Conservation (phyloP, 2,113 vertebrate genomes). For the Alouatta palliata region DNA sequence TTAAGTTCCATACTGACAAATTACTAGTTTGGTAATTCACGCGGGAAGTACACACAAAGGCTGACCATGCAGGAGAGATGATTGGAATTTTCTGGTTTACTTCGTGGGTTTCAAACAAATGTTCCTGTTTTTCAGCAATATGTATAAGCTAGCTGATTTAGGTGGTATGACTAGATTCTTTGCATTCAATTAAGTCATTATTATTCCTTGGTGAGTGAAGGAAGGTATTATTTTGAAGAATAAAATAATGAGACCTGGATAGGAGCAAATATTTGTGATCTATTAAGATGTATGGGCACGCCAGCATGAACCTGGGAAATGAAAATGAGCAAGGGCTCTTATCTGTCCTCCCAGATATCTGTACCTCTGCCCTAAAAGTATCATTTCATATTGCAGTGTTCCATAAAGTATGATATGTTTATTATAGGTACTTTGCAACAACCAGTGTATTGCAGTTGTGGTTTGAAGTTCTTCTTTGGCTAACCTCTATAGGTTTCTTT, state of each 20-base stretch:
- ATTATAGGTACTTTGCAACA: neutral
- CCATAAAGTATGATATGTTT: neutral
- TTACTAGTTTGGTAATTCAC: conserved; percentile 30
- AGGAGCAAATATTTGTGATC: neutral
- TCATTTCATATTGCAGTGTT: neutral
- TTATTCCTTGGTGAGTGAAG: conserved; percentile 5
- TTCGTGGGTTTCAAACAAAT: conserved; percentile 36
- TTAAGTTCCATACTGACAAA: conserved; percentile 48
- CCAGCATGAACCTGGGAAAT: neutral
- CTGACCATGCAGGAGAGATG: neutral
- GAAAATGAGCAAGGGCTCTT: neutral
- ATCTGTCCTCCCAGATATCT: neutral
- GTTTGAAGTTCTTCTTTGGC: neutral
- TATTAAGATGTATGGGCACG: neutral
- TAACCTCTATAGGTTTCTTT: conserved; percentile 22
- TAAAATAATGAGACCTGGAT: conserved; percentile 37
- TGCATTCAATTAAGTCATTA: conserved; percentile 13
- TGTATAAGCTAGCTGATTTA: neutral
- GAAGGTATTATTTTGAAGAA: conserved; percentile 29
- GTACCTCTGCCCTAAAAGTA: neutral
- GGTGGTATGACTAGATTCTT: neutral
- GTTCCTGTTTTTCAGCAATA: conserved; percentile 56
- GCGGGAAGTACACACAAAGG: neutral
- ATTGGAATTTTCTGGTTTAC: conserved; percentile 55
- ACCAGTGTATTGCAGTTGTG: neutral